Conservation (phyloP, 2,888 invertebrate species). For the Yponomeuta cagnagella region DNA sequence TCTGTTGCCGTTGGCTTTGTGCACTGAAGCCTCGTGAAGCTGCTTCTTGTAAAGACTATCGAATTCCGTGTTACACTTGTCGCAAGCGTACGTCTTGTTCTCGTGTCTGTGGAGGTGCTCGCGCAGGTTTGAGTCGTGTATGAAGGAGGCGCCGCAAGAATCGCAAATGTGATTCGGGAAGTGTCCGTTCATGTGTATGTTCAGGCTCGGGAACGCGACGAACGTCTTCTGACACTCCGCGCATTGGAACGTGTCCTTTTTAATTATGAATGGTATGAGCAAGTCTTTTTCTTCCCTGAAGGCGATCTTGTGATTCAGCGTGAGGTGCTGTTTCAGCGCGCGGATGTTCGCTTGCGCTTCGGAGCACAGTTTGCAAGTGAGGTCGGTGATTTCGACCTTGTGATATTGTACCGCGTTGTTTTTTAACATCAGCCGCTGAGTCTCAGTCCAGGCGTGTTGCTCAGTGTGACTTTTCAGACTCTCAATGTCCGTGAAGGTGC, state of each 20-base stretch:
- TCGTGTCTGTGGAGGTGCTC: slow-evolving; percentile 41
- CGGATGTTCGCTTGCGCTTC: slow-evolving; percentile 29
- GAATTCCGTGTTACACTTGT: slow-evolving; percentile 40
- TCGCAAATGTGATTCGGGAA: slow-evolving; percentile 59
- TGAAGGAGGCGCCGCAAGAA: slow-evolving; percentile 56
- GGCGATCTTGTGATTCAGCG: slow-evolving; percentile 31
- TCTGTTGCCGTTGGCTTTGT: slow-evolving; percentile 43
- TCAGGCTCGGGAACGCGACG: slow-evolving; percentile 43
- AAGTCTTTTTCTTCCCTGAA: slow-evolving; percentile 42
- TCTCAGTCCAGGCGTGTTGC: slow-evolving; percentile 40
- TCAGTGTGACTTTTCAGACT: slow-evolving; percentile 45
- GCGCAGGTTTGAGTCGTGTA: slow-evolving; percentile 57
- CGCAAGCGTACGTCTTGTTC: slow-evolving; percentile 33
- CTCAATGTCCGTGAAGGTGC: slow-evolving; percentile 47
- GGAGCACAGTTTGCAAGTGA: slow-evolving; percentile 50
- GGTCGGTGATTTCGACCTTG: slow-evolving; percentile 53
- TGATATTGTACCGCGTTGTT: slow-evolving; percentile 43
- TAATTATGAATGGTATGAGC: slow-evolving; percentile 54
- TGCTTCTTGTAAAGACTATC: slow-evolving; percentile 31
- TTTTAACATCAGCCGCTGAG: slow-evolving; percentile 46
- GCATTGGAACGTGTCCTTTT: slow-evolving; percentile 36
- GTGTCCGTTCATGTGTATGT: slow-evolving; percentile 62
- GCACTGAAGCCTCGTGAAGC: slow-evolving; percentile 32
- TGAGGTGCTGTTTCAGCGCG: slow-evolving; percentile 39
- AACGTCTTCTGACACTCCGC: slow-evolving; percentile 51